These are phyloP conservation scores for Gymnothorax reevesii DNA, from an alignment of 2,797 vertebrate species.

Conservation along the genomic window DNA sequence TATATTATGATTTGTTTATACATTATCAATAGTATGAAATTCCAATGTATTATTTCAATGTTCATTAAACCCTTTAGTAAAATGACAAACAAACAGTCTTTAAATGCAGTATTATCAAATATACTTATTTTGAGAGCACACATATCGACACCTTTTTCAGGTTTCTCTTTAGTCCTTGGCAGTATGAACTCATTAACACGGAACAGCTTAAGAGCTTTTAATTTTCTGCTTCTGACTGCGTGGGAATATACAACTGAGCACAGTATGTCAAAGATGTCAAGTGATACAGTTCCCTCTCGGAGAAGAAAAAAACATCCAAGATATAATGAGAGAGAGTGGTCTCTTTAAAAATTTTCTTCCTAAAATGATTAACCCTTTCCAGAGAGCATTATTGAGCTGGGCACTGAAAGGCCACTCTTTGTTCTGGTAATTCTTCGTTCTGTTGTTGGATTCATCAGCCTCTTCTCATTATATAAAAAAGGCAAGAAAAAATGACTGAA, in stretches of 20 bases:
- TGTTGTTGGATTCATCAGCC: conserved; percentile 94
- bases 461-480: conserved; percentile 90
- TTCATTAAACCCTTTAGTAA: too few relatives aligned
- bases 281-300: conserved; percentile 85
- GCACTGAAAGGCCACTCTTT: conserved; percentile 83
- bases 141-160: background rate
- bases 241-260: conserved; percentile 74
- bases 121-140: background rate
- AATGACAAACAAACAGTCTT: too few relatives aligned
- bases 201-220: conserved; percentile 63
- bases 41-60: too few relatives aligned
- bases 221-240: conserved; percentile 66
- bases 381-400: conserved; percentile 92
- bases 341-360: conserved; percentile 75
- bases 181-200: conserved; percentile 12
- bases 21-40: too few relatives aligned
- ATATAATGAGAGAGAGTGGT: conserved; percentile 84
- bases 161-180: background rate
- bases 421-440: conserved; percentile 96
- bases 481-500: conserved; percentile 95
- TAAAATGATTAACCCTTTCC: conserved; percentile 87
- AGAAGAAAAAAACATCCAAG: conserved; percentile 80
- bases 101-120: too few relatives aligned
- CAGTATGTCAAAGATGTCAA: conserved; percentile 78
- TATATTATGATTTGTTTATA: too few relatives aligned